These are phyloP conservation scores for Pollenia amentaria DNA, from an alignment of 2,888 invertebrate genomes.

Conservation along the genomic window DNA sequence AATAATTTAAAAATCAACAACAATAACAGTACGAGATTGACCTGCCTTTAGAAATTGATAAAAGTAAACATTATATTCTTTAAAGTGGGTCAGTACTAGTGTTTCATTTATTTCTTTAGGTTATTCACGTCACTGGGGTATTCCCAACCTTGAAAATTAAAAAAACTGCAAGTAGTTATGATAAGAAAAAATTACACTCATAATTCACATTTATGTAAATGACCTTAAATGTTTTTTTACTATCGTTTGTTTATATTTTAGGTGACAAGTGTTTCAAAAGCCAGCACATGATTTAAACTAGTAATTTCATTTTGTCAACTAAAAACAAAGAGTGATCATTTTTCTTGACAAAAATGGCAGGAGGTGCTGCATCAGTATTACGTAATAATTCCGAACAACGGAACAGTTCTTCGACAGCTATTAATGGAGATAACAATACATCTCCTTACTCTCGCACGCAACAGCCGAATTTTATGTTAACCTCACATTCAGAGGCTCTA, in stretches of 20 bases:
- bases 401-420: constrained; percentile 60
- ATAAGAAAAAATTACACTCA: constrained; percentile 49
- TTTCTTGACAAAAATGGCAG: constrained; percentile 73
- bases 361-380: constrained; percentile 74
- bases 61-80: constrained; percentile 60
- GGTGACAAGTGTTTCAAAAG: background rate
- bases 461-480: constrained; percentile 72
- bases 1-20: constrained; percentile 22
- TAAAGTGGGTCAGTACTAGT: constrained; percentile 63
- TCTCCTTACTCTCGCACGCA: constrained; percentile 70
- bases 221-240: background rate
- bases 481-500: constrained; percentile 76
- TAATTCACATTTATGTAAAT: background rate
- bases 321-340: background rate
- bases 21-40: constrained; percentile 51
- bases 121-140: constrained; percentile 53
- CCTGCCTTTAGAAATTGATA: constrained; percentile 70
- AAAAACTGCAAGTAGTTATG: constrained; percentile 21
- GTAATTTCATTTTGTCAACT: background rate
- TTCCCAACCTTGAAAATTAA: constrained; percentile 69
- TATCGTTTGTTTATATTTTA: constrained; percentile 11
- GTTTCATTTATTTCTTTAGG: constrained; percentile 11
- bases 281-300: constrained; percentile 54
- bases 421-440: constrained; percentile 61
- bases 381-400: constrained; percentile 73